These are phyloP conservation scores for Ictalurus punctatus DNA, from an alignment of 2,113 vertebrate genomes.

Conservation along the genomic window DNA sequence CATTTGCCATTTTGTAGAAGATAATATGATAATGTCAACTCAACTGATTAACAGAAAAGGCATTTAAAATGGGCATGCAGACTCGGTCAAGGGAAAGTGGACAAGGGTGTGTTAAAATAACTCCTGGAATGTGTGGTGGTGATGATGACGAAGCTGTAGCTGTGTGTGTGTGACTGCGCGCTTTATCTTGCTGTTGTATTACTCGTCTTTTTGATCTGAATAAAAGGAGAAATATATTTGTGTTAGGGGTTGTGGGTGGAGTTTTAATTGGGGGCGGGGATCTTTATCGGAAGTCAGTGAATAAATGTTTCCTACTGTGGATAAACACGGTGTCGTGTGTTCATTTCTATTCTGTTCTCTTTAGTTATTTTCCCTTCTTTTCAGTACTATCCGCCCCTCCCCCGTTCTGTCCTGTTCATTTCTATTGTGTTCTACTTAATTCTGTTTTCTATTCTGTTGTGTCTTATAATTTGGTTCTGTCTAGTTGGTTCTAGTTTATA, in stretches of 20 bases:
- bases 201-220: slow-evolving; percentile 42
- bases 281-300: slow-evolving; percentile 44
- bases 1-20: neutral
- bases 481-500: too few relatives aligned
- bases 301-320: slow-evolving; percentile 57
- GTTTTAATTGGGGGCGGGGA: slow-evolving; percentile 20
- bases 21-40: neutral
- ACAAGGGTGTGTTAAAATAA: neutral
- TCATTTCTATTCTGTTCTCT: too few relatives aligned
- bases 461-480: too few relatives aligned
- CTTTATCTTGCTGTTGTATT: slow-evolving; percentile 41
- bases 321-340: neutral
- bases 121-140: neutral
- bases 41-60: neutral
- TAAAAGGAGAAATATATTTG: neutral
- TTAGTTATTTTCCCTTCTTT: too few relatives aligned
- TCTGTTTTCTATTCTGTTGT: too few relatives aligned
- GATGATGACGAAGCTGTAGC: neutral
- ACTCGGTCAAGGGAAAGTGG: neutral
- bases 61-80: neutral
- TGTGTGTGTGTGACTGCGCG: neutral
- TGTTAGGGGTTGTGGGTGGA: neutral
- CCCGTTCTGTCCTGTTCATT: too few relatives aligned
- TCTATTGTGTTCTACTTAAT: too few relatives aligned
- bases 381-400: too few relatives aligned